These are phyloP conservation scores for Luperina testacea DNA, from an alignment of 2,888 invertebrate genomes.

Conservation along the genomic window DNA sequence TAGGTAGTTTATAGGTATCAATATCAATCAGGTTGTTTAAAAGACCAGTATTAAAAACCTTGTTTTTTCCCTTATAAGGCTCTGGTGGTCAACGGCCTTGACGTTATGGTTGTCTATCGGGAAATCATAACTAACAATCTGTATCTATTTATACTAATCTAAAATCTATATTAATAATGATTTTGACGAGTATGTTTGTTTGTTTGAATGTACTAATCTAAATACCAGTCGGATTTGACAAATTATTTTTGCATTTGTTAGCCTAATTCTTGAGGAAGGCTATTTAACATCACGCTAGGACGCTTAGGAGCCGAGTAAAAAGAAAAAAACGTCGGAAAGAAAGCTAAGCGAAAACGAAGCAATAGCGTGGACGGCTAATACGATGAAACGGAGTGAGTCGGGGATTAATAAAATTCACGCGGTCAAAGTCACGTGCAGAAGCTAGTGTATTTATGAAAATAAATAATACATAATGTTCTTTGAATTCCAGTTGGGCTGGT, in stretches of 20 bases:
- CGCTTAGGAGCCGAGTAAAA: not conserved
- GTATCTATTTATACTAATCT: not conserved
- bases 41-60: not conserved
- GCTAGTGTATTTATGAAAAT: not conserved
- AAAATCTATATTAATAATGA: not conserved
- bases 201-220: not conserved
- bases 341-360: not conserved
- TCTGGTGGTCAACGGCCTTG: slow-evolving; percentile 5
- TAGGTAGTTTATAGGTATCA: not conserved
- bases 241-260: not conserved
- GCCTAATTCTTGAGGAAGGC: not conserved
- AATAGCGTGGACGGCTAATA: not conserved
- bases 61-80: not conserved
- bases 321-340: not conserved
- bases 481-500: slow-evolving; percentile 87
- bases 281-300: not conserved
- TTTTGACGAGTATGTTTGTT: not conserved
- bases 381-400: not conserved
- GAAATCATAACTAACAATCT: not conserved
- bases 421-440: not conserved
- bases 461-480: slow-evolving; percentile 1
- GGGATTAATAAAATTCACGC: not conserved
- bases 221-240: not conserved
- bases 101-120: not conserved
- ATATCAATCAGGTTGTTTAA: not conserved